phyloP scores from a whole-genome alignment of 2,797 vertebrate genomes.

The Lutjanus campechanus region DNA sequence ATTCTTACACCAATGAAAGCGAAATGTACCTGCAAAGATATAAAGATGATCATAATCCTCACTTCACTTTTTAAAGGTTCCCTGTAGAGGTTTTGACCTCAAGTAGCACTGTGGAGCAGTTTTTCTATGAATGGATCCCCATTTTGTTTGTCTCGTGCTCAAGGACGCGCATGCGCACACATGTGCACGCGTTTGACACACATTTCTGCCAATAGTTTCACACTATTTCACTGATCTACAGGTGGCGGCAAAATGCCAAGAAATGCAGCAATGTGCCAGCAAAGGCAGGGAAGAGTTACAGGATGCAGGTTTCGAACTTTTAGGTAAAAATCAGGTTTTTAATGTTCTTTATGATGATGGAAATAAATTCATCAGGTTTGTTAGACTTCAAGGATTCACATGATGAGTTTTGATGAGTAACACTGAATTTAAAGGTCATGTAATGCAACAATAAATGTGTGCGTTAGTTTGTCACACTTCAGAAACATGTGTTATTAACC shows the following conservation, averaged over 20 bases:
- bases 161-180: background rate
- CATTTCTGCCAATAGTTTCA: background rate
- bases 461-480: too few relatives aligned
- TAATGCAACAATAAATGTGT: too few relatives aligned
- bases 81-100: background rate
- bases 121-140: background rate
- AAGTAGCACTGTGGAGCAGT: background rate
- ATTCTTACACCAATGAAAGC: slow-evolving; percentile 18
- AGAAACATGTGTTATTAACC: too few relatives aligned
- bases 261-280: background rate
- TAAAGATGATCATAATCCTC: background rate
- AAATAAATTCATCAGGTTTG: background rate
- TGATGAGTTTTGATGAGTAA: background rate
- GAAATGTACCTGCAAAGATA: slow-evolving; percentile 25
- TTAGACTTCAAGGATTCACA: background rate
- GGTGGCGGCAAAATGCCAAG: background rate
- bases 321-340: background rate
- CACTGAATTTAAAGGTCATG: too few relatives aligned
- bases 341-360: background rate
- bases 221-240: background rate
- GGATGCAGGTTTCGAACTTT: background rate
- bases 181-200: background rate
- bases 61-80: background rate
- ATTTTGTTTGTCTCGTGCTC: background rate
- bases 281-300: background rate